Evolutionary conservation across 2,797 vertebrate genomes (phyloP).

Genomic region (Lophius americanus): DNA sequence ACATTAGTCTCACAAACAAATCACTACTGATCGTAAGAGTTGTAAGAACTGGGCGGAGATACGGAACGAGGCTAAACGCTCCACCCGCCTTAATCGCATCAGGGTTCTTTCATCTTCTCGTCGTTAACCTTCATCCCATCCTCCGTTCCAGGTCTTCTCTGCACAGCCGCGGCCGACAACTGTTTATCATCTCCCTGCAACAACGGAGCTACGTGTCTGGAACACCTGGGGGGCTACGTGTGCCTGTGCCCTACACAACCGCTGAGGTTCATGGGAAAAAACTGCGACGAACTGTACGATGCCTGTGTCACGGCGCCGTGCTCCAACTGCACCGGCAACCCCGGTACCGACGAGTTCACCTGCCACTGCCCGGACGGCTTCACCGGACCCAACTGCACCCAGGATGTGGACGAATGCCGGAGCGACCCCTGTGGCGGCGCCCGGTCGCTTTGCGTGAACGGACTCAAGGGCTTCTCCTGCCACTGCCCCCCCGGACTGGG

Average conservation of each 20-base stretch:
- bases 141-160: constrained; percentile 64
- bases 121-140: too few relatives aligned
- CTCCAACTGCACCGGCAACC: constrained; percentile 68
- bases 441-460: constrained; percentile 72
- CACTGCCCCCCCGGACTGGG: constrained; percentile 77
- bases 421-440: constrained; percentile 80
- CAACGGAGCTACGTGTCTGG: constrained; percentile 84
- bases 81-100: not conserved
- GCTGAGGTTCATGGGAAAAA: constrained; percentile 74
- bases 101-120: not conserved
- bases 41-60: too few relatives aligned
- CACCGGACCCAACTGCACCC: constrained; percentile 70
- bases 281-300: constrained; percentile 84
- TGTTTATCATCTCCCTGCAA: constrained; percentile 86
- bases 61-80: too few relatives aligned
- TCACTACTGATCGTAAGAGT: too few relatives aligned
- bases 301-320: constrained; percentile 77
- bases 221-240: constrained; percentile 71
- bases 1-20: too few relatives aligned
- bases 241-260: constrained; percentile 81
- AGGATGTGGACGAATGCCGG: constrained; percentile 73
- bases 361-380: constrained; percentile 81
- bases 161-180: constrained; percentile 68
- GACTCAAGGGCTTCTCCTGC: constrained; percentile 76
- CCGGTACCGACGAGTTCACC: constrained; percentile 71